Evolutionary conservation across 2,888 invertebrate genomes (phyloP), one percentile per base, ranked within the genome.

Genomic region (Lamellibrachia columna): DNA sequence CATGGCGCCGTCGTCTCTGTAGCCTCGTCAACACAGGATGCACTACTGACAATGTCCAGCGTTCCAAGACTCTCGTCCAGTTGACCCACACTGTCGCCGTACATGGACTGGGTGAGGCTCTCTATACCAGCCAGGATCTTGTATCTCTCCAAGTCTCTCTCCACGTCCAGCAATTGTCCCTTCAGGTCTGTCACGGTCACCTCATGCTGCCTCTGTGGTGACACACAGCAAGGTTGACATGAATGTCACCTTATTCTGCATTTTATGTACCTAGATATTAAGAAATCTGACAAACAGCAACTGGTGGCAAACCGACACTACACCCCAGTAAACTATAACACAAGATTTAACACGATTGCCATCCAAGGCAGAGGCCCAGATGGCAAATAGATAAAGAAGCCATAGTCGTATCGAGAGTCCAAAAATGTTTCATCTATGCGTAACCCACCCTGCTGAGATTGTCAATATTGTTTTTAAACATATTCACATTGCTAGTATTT

Each of bases 121-220:
- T 97, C 96, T 93, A 97, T 97, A 93, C 97, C 97, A 11, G 97
- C 97, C 90, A 97, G 95, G 90, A 97, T 97, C 95, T 97, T 97
- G 95, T 97, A 97, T 95, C 97, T 97, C 93, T 97, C 97, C n/a
- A 97, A 96, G 96, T 97, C 97, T 92, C 96, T 95, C 95, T 97
- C 97, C 91, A 97, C 95, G 53, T 96, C 96, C 90, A 95, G 94
- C 4, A 97, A 96, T 93, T 96, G 96, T 75, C 96, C 96, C 75
- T 95, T 94, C 28, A 95, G 93, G 52, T 94, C 93, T 92, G 94
- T 90, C 91, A 93, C 22, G 22, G 90, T 53, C 90, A 75, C 7
- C 58, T 94, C 94, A 52, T 93, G 93, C 90, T 93, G 93, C 90
- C 58, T 93, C 94, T 94, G 91, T 6, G 52, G 55, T 3, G 15